phyloP scores from a whole-genome alignment of 2,113 vertebrate genomes.

The Oncorhynchus kisutch region DNA sequence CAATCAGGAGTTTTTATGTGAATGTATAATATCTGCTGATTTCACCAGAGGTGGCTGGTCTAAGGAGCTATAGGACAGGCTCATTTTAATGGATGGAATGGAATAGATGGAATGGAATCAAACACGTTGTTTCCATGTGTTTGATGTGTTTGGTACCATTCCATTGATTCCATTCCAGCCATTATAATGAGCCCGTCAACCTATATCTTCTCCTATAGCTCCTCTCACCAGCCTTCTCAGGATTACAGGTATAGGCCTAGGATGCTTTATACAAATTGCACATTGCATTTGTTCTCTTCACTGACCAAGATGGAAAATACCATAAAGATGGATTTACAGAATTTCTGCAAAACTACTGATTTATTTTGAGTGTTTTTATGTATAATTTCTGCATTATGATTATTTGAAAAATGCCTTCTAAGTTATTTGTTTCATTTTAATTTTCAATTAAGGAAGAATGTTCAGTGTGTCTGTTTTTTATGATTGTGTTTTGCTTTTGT shows the following conservation, averaged over 20 bases:
- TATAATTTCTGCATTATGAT: not conserved
- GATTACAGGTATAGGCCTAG: not conserved
- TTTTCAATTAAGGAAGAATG: not conserved
- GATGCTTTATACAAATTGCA: not conserved
- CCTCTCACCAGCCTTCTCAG: conserved; percentile 21
- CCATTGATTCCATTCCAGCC: too few relatives aligned
- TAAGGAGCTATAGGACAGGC: too few relatives aligned
- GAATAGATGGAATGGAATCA: too few relatives aligned
- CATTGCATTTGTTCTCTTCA: not conserved
- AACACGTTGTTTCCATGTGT: too few relatives aligned
- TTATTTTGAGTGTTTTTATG: not conserved
- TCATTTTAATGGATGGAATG: too few relatives aligned
- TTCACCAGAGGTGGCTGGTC: not conserved
- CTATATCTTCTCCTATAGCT: too few relatives aligned
- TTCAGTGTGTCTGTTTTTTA: too few relatives aligned
- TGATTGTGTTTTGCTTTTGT: too few relatives aligned
- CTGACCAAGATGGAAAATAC: not conserved
- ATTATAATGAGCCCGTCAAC: too few relatives aligned
- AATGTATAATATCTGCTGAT: conserved; percentile 2
- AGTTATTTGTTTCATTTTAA: not conserved
- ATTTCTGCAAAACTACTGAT: not conserved
- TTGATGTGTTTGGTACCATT: too few relatives aligned
- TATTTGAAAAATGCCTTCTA: not conserved
- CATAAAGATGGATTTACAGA: not conserved
- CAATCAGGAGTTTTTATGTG: conserved; percentile 22